A percentile compares a stretch with the other conserved stretches of the same genome.
These are phyloP conservation scores for Anarsia innoxiella DNA, from an alignment of 2,888 invertebrate genomes.

Conservation along the genomic window DNA sequence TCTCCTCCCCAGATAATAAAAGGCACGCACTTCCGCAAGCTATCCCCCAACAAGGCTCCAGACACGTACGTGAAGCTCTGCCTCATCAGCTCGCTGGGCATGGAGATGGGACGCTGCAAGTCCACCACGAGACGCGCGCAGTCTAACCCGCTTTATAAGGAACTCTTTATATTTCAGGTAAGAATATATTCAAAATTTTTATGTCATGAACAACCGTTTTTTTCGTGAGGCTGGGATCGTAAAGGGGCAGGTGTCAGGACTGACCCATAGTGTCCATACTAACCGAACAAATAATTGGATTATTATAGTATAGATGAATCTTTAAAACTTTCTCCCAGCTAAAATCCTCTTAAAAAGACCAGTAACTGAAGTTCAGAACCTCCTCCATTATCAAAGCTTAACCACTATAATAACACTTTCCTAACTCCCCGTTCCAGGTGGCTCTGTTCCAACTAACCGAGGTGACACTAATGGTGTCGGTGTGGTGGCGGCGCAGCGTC, in stretches of 20 bases:
- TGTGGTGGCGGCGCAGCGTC: constrained; percentile 93
- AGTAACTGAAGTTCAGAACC: too few species aligned
- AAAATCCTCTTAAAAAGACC: too few species aligned
- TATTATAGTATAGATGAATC: too few species aligned
- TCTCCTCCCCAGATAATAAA: constrained; percentile 67
- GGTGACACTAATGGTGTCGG: constrained; percentile 94
- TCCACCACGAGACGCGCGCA: constrained; percentile 93
- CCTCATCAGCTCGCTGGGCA: constrained; percentile 92
- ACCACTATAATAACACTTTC: too few species aligned
- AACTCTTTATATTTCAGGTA: constrained; percentile 97
- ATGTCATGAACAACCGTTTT: too few species aligned
- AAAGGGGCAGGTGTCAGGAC: too few species aligned
- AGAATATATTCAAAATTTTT: too few species aligned
- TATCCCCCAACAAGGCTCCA: constrained; percentile 86
- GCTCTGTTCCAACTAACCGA: constrained; percentile 96
- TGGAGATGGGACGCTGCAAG: constrained; percentile 94
- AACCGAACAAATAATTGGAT: too few species aligned
- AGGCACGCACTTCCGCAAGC: constrained; percentile 81
- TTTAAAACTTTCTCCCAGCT: too few species aligned
- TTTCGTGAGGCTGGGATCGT: too few species aligned
- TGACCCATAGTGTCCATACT: too few species aligned
- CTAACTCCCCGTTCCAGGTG: constrained; percentile 84
- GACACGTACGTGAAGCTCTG: constrained; percentile 96
- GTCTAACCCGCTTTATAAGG: constrained; percentile 96
- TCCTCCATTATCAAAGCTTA: too few species aligned